Conservation (phyloP, 2,888 invertebrate species). For the Lepidocyrtinus sp. region DNA sequence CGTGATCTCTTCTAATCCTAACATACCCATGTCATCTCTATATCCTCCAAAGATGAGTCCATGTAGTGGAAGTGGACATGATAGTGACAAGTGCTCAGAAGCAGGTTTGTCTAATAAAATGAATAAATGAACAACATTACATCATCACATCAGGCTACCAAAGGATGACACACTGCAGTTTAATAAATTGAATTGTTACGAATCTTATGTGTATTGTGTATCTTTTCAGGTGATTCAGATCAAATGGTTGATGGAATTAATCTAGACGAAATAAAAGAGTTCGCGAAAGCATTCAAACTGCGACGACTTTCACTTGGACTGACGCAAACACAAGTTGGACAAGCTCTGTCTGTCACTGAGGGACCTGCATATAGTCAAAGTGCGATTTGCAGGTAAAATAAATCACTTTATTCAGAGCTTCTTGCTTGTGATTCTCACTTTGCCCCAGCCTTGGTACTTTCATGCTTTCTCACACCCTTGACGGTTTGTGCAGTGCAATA, state of each 20-base stretch:
- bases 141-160: too few species aligned
- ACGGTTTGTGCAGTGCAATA: too few species aligned
- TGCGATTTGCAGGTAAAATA: conserved; percentile 96
- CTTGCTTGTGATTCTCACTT: conserved; percentile 29
- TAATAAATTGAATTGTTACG: too few species aligned
- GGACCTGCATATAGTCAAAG: conserved; percentile 99
- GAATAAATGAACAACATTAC: too few species aligned
- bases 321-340: conserved; percentile 94
- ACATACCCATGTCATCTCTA: conserved; percentile 57
- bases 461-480: too few species aligned
- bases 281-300: conserved; percentile 97
- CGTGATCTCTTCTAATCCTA: conserved; percentile 59
- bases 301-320: conserved; percentile 92
- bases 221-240: conserved; percentile 43
- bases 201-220: background rate
- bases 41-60: conserved; percentile 67
- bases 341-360: conserved; percentile 95
- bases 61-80: conserved; percentile 64
- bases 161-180: too few species aligned
- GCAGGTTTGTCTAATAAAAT: conserved; percentile 67
- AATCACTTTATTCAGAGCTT: background rate
- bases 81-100: conserved; percentile 68
- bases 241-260: conserved; percentile 90
- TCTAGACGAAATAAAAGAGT: conserved; percentile 97
- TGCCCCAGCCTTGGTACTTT: conserved; percentile 35